Evolutionary conservation across 2,797 vertebrate genomes (phyloP).

Genomic region (Peromyscus attwateri): DNA sequence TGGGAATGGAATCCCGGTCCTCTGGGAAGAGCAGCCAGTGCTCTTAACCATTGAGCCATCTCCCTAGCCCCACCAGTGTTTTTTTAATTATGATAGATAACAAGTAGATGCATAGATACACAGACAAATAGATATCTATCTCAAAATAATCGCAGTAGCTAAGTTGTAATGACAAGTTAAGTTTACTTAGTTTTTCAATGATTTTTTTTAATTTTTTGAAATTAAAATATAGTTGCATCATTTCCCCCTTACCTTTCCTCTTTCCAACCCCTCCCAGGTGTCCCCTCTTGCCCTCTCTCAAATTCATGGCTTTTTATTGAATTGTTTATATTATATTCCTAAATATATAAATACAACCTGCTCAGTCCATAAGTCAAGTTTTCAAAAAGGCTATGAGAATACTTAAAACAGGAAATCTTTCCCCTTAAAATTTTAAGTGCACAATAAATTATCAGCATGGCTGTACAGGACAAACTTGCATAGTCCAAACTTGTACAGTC

Average conservation of each 20-base stretch:
- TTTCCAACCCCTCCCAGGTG: neutral
- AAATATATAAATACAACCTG: neutral
- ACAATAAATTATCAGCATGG: neutral
- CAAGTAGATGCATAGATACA: neutral
- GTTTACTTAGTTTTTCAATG: neutral
- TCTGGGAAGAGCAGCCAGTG: neutral
- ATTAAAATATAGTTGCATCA: neutral
- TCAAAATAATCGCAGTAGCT: neutral
- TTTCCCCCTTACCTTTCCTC: neutral
- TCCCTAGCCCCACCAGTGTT: neutral
- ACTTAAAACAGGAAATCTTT: neutral
- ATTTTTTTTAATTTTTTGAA: neutral
- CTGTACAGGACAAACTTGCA: rapidly evolving
- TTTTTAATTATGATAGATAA: neutral
- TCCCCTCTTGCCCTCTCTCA: neutral
- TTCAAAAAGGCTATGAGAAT: neutral
- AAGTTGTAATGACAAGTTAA: neutral
- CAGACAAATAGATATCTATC: neutral
- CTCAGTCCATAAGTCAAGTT: neutral
- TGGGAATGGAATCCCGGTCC: neutral
- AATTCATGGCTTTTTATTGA: neutral
- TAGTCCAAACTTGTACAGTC: neutral
- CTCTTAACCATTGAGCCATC: neutral
- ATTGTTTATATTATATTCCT: neutral
- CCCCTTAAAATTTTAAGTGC: neutral